Percentiles rank a stretch among this genome's conserved stretches.
phyloP scores from a whole-genome alignment of 2,888 invertebrate genomes.

The Molanna angustata region DNA sequence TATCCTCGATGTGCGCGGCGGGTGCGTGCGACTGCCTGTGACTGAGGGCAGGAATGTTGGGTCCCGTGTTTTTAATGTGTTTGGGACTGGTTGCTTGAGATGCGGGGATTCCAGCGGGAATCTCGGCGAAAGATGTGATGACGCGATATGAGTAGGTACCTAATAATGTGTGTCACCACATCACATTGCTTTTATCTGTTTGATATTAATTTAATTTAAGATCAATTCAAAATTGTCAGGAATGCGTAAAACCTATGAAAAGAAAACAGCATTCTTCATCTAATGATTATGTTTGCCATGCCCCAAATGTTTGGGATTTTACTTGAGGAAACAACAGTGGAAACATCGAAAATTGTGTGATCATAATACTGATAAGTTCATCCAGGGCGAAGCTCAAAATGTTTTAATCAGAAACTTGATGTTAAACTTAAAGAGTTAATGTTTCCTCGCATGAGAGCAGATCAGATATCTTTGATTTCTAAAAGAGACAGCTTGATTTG shows the following conservation, averaged over 20 bases:
- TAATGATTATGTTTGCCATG: slow-evolving; percentile 8
- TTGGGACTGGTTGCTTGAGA: no score
- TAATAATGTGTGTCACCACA: no score
- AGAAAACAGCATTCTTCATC: slow-evolving; percentile 5
- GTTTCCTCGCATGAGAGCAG: slow-evolving; percentile 5
- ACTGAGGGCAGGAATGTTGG: no score
- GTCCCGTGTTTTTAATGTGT: no score
- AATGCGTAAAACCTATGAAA: slow-evolving; percentile 8
- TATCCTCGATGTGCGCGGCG: no score
- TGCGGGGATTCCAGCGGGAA: no score
- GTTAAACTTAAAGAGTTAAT: not conserved
- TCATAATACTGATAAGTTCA: not conserved
- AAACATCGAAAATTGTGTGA: slow-evolving; percentile 7
- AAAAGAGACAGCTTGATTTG: slow-evolving; percentile 11
- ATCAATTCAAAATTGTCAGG: slow-evolving; percentile 5
- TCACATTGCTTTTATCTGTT: no score
- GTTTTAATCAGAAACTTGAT: not conserved
- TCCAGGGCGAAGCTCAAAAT: slow-evolving; percentile 9
- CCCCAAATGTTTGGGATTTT: not conserved
- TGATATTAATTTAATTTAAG: no score
- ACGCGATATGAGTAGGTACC: no score
- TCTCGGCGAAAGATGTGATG: no score
- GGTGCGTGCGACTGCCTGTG: no score
- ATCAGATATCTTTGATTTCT: slow-evolving; percentile 6
- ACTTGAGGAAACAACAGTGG: slow-evolving; percentile 3